Conservation (phyloP, 2,113 vertebrate genomes). For the Phalacrocorax aristotelis region DNA sequence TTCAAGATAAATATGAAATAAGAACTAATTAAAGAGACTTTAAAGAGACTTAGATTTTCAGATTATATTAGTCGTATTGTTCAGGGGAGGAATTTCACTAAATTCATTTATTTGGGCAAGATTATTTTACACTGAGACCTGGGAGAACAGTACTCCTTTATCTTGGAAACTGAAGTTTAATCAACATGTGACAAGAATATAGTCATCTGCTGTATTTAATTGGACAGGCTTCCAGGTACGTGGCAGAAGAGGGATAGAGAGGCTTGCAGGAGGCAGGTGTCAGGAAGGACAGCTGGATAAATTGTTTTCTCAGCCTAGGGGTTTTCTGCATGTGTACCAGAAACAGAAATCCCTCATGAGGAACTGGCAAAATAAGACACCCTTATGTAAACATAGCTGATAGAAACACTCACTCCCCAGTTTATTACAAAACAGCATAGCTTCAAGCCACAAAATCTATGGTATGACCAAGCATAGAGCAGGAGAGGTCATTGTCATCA, state of each 20-base stretch:
- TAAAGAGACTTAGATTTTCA: not conserved
- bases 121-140: not conserved
- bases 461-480: not conserved
- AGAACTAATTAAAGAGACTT: not conserved
- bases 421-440: not conserved
- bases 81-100: not conserved
- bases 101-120: not conserved
- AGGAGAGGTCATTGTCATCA: not conserved
- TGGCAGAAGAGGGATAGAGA: not conserved
- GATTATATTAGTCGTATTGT: not conserved
- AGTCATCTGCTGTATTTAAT: not conserved
- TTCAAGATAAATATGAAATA: not conserved
- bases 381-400: not conserved
- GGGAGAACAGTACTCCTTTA: not conserved
- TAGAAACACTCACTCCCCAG: not conserved
- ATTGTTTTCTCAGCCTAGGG: not conserved
- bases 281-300: not conserved
- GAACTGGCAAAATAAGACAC: not conserved
- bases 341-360: not conserved
- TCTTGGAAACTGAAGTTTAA: not conserved
- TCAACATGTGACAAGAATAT: not conserved
- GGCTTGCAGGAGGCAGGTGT: not conserved
- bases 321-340: not conserved
- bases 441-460: not conserved
- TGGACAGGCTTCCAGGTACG: not conserved